Evolutionary conservation across 2,113 vertebrate species (phyloP), one percentile per base, ranked within the genome.

Genomic region (Epinephelus cyanopodus): DNA sequence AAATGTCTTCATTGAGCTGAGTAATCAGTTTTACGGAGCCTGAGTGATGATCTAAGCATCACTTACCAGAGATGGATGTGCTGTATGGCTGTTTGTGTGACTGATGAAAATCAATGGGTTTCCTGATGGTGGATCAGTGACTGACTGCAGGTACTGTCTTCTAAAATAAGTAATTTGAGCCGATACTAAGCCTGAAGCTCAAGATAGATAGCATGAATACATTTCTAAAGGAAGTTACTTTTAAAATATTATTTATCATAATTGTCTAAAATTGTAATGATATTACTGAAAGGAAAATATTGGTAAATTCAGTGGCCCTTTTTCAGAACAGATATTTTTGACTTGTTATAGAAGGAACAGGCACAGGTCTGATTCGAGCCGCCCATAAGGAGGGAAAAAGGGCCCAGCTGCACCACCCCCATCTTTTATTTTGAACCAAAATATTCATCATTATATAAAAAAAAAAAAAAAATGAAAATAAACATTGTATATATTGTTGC

Each of bases 1-100:
- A 90, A 89, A 29, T 83, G 58, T 83, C 76, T 89, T 82, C 50
- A 90, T 84, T 84, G 82, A 81, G 61, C 84, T 77, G 84, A 92
- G 71, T 83, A 86, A 89, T 91, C 79, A 67, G 85, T 87, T 69
- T 84, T 64, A 73, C 56, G 12, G 79, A 84, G 53, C 77, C 25
- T 58, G 63, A 82, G 64, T 85, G 90, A 93, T 92, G 90, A 91
- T 84, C 89, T 87, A 86, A 90, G 87, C 87, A 50, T 89, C 72
- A 83, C 79, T 92, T 85, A 89, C 77, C 53, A 83, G 52, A 87
- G 81, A 88, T 77, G 74, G 63, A 90, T 69, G 71, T 54, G n/a
- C 78, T 69, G 71, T 54, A 25, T 78, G 69, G 61, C 64, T 77
- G 33, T 81, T 81, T 66, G 61, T 82, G 12, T 75, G 83, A 77